Percentiles rank a stretch among this genome's conserved stretches.
Conservation (phyloP, 2,113 vertebrate species). For the Ptyas mucosa region DNA sequence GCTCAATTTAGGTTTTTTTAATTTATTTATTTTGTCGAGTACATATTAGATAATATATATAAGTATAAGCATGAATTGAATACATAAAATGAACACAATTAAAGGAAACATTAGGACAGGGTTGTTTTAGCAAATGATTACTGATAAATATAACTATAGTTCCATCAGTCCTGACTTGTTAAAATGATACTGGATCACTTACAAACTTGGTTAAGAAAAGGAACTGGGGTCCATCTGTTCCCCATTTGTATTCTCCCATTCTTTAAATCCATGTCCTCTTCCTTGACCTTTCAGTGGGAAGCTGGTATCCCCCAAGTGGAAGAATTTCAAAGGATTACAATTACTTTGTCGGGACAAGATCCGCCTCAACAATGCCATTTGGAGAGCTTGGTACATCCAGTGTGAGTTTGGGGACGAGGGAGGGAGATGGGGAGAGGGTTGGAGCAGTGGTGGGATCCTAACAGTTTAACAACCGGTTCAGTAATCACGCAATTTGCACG, state of each 20-base stretch:
- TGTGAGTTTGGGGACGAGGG: conserved; percentile 76
- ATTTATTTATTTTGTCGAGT: no score
- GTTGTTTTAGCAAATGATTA: neutral
- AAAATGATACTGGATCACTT: neutral
- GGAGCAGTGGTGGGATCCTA: no score
- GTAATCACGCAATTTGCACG: no score
- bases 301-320: conserved; percentile 97
- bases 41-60: no score
- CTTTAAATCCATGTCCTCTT: conserved; percentile 20
- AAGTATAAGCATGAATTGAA: no score
- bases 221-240: neutral
- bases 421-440: neutral
- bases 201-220: neutral
- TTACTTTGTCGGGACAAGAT: conserved; percentile 95
- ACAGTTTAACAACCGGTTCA: no score
- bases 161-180: neutral
- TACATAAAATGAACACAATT: no score
- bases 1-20: neutral
- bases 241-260: neutral
- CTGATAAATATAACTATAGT: neutral
- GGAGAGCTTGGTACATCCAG: conserved; percentile 98
- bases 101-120: no score
- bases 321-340: conserved; percentile 94
- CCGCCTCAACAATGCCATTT: conserved; percentile 96
- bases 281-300: conserved; percentile 77